phyloP scores from a whole-genome alignment of 2,888 invertebrate genomes.

The Synergus japonicus region DNA sequence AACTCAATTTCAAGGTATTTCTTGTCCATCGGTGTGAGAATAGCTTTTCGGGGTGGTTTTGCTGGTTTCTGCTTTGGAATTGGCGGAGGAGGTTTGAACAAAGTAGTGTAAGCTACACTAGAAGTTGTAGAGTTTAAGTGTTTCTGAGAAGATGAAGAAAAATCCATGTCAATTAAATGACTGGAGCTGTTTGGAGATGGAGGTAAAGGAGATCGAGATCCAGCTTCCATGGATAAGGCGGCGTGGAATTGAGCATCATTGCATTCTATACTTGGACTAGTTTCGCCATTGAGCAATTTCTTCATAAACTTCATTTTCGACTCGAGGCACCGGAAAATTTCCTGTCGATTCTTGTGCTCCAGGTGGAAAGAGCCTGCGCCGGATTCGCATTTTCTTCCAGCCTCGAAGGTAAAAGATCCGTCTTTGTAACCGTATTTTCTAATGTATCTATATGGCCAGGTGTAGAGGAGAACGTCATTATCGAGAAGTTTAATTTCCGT shows the following conservation, averaged over 20 bases:
- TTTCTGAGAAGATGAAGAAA: conserved; percentile 71
- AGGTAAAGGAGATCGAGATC: conserved; percentile 89
- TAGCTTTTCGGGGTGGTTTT: conserved; percentile 82
- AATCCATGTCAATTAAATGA: conserved; percentile 78
- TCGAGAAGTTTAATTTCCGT: conserved; percentile 87
- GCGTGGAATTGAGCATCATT: conserved; percentile 87
- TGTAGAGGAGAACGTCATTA: conserved; percentile 83
- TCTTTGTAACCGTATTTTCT: conserved; percentile 91
- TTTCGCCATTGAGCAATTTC: conserved; percentile 86
- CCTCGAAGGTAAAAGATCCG: conserved; percentile 92
- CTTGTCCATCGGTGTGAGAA: conserved; percentile 69
- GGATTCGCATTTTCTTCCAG: conserved; percentile 90
- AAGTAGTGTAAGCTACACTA: conserved; percentile 61
- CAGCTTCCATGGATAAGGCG: conserved; percentile 87
- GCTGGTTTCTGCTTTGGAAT: conserved; percentile 81
- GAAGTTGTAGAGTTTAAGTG: conserved; percentile 57
- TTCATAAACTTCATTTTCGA: conserved; percentile 93
- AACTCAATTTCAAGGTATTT: conserved; percentile 76
- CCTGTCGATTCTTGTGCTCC: conserved; percentile 89
- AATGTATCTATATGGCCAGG: conserved; percentile 91
- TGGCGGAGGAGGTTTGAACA: conserved; percentile 76
- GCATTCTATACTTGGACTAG: conserved; percentile 80
- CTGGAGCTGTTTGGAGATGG: conserved; percentile 81
- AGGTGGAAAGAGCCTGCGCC: conserved; percentile 91
- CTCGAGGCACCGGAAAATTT: conserved; percentile 89